These are phyloP conservation scores for Papilio protenor DNA, from an alignment of 2,888 invertebrate genomes.

Conservation along the genomic window DNA sequence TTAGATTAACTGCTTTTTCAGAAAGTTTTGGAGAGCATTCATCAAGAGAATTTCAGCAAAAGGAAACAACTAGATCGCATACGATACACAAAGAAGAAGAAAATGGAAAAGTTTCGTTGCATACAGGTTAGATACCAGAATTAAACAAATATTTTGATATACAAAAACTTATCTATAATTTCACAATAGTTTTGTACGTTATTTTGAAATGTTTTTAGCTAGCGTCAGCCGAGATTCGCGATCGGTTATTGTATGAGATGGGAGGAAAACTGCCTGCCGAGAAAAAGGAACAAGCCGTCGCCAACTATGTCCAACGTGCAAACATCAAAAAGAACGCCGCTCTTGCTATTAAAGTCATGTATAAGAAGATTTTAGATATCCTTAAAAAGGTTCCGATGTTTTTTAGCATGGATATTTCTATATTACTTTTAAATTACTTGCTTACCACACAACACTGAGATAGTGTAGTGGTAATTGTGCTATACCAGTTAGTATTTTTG, in stretches of 20 bases:
- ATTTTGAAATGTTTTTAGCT: slow-evolving; percentile 61
- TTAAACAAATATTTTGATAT: background rate
- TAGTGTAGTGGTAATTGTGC: background rate
- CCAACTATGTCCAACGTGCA: slow-evolving; percentile 86
- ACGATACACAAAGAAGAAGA: slow-evolving; percentile 84
- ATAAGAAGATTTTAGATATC: slow-evolving; percentile 85
- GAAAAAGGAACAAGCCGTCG: slow-evolving; percentile 83
- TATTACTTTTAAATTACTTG: background rate
- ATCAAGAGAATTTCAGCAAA: slow-evolving; percentile 86
- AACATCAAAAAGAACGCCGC: slow-evolving; percentile 87
- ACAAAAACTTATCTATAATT: background rate
- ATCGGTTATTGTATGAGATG: slow-evolving; percentile 79
- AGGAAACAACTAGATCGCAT: slow-evolving; percentile 86
- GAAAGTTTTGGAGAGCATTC: slow-evolving; percentile 85
- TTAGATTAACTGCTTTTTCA: slow-evolving; percentile 57
- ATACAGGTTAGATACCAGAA: slow-evolving; percentile 77
- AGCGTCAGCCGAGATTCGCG: slow-evolving; percentile 80
- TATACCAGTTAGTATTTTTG: background rate
- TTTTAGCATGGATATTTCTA: background rate
- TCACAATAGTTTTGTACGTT: background rate
- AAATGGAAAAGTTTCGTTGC: slow-evolving; percentile 83
- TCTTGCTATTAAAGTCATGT: slow-evolving; percentile 85
- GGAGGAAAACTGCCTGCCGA: slow-evolving; percentile 78
- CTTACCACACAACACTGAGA: background rate
- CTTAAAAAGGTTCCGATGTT: slow-evolving; percentile 81